Evolutionary conservation across 2,888 invertebrate species (phyloP).

Genomic region (Pilophorus perplexus): DNA sequence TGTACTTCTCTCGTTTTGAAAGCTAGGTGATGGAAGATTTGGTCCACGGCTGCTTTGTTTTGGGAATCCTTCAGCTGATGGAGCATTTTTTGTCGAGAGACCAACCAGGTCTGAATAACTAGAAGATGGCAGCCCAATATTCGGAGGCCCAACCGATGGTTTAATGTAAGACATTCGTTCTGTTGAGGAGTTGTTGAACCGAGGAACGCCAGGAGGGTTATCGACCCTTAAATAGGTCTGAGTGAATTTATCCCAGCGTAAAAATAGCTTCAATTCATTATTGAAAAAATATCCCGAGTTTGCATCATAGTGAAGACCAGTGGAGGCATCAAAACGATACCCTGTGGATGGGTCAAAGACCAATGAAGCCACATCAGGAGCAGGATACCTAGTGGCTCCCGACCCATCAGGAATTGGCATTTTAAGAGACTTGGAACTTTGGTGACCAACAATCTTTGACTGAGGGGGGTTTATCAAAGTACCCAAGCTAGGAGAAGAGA

Average conservation of each 20-base stretch:
- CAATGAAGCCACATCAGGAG: conserved; percentile 88
- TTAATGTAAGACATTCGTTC: no score
- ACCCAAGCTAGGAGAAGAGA: background rate
- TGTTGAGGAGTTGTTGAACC: no score
- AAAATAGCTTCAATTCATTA: conserved; percentile 78
- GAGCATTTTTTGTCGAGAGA: no score
- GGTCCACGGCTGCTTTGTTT: no score
- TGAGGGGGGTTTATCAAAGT: conserved; percentile 46
- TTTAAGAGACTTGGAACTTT: no score
- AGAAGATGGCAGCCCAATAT: no score
- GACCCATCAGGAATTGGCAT: conserved; percentile 47
- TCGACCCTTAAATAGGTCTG: conserved; percentile 9
- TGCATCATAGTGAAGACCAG: conserved; percentile 94
- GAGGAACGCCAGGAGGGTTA: background rate
- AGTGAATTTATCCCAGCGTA: conserved; percentile 82
- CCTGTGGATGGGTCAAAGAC: conserved; percentile 93
- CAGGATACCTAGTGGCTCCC: conserved; percentile 47
- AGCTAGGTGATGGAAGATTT: no score
- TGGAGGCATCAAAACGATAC: conserved; percentile 90
- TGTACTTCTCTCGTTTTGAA: no score
- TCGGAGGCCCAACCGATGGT: no score
- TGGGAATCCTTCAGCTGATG: no score
- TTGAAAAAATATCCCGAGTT: conserved; percentile 96
- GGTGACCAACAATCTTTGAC: no score
- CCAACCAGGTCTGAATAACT: no score